Conservation (phyloP, 2,797 vertebrate species). For the Syncerus caffer region DNA sequence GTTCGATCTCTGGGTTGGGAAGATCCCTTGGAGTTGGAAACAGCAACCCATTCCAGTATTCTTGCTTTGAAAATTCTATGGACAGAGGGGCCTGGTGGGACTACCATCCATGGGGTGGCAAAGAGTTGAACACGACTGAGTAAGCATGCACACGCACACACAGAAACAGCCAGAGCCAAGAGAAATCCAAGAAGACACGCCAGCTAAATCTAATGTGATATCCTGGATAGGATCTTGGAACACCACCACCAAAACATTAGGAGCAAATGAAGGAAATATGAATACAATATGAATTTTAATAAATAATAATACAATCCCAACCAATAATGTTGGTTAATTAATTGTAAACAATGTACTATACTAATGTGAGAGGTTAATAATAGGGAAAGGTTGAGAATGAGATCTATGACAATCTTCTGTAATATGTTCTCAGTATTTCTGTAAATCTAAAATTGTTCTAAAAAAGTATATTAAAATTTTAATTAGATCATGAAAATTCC, state of each 20-base stretch:
- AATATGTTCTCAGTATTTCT: neutral
- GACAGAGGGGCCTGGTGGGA: neutral
- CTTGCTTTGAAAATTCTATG: neutral
- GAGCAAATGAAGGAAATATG: neutral
- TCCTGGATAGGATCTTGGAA: neutral
- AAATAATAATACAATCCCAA: neutral
- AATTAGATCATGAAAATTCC: neutral
- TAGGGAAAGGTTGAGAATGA: neutral
- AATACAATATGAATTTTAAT: neutral
- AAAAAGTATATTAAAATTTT: neutral
- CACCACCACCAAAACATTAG: neutral
- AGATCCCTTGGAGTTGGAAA: neutral
- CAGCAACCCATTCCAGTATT: neutral
- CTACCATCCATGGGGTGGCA: neutral
- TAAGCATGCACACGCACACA: neutral
- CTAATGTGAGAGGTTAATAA: neutral
- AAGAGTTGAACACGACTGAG: neutral
- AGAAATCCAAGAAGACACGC: neutral
- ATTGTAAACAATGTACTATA: neutral
- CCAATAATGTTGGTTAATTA: neutral
- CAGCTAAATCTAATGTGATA: neutral
- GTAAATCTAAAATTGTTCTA: neutral
- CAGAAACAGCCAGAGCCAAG: neutral
- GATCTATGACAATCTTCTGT: neutral
- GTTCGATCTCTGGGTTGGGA: neutral